These are phyloP conservation scores for Tromatobia lineatoria DNA, from an alignment of 2,888 invertebrate species.

Conservation along the genomic window DNA sequence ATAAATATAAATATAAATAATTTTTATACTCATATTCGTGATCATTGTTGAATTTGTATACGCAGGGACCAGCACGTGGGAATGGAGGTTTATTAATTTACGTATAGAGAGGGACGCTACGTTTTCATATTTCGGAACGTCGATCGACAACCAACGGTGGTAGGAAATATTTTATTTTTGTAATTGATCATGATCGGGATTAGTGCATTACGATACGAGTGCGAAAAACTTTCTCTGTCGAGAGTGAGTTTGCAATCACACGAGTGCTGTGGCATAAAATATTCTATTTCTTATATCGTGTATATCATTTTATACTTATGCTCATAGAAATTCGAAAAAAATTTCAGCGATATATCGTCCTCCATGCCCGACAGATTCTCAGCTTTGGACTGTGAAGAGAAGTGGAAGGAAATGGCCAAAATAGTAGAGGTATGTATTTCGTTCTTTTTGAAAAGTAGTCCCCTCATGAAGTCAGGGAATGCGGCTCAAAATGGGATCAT, in stretches of 20 bases:
- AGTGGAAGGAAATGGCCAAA: neutral
- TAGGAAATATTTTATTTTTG: slow-evolving; percentile 1
- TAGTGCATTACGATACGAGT: no score
- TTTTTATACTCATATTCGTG: neutral
- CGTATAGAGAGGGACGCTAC: neutral
- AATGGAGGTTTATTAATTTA: neutral
- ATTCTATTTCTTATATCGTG: neutral
- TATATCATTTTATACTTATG: neutral
- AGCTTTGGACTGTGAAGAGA: neutral
- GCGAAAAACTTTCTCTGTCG: no score
- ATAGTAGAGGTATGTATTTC: neutral
- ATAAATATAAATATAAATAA: neutral
- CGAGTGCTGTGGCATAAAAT: no score
- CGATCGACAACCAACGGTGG: neutral
- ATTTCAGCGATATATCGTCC: no score
- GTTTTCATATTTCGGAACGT: neutral
- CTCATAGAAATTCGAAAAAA: neutral
- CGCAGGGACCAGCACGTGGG: neutral
- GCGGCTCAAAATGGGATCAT: neutral
- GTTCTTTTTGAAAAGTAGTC: neutral
- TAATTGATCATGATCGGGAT: neutral
- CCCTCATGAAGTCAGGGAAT: neutral
- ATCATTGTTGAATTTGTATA: slow-evolving; percentile 7
- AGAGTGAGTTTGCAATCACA: no score
- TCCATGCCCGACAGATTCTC: no score